These are phyloP conservation scores for Choloepus hoffmanni DNA, from an alignment of 2,113 vertebrate genomes.

Conservation along the genomic window DNA sequence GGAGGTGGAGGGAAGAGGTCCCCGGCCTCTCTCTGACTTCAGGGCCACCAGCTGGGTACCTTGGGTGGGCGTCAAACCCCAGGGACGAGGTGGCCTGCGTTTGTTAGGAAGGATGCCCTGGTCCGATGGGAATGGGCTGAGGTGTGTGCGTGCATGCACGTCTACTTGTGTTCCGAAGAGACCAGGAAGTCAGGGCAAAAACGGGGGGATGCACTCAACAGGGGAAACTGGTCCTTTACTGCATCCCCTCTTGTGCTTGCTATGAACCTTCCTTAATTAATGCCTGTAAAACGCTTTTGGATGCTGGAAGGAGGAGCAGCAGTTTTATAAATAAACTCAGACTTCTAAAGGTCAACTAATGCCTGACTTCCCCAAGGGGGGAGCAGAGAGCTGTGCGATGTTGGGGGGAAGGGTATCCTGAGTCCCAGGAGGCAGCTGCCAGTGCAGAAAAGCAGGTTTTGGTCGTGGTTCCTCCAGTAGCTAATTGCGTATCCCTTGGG, in stretches of 20 bases:
- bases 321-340: conserved; percentile 70
- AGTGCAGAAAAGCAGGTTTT: background rate
- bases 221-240: conserved; percentile 23
- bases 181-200: background rate
- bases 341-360: conserved; percentile 55
- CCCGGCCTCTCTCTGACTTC: background rate
- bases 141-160: background rate
- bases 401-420: background rate
- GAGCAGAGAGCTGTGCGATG: background rate
- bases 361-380: background rate
- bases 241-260: background rate
- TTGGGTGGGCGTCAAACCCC: background rate
- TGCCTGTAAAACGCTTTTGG: conserved; percentile 45
- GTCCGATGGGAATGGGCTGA: background rate
- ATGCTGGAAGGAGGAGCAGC: conserved; percentile 48
- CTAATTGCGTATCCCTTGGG: background rate
- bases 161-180: background rate
- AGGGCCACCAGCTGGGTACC: background rate
- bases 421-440: background rate
- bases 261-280: conserved; percentile 67
- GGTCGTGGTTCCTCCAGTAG: background rate
- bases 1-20: background rate
- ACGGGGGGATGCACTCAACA: background rate
- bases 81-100: background rate
- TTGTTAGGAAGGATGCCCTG: background rate